Conservation (phyloP, 2,113 vertebrate species). For the Dinomys branickii region DNA sequence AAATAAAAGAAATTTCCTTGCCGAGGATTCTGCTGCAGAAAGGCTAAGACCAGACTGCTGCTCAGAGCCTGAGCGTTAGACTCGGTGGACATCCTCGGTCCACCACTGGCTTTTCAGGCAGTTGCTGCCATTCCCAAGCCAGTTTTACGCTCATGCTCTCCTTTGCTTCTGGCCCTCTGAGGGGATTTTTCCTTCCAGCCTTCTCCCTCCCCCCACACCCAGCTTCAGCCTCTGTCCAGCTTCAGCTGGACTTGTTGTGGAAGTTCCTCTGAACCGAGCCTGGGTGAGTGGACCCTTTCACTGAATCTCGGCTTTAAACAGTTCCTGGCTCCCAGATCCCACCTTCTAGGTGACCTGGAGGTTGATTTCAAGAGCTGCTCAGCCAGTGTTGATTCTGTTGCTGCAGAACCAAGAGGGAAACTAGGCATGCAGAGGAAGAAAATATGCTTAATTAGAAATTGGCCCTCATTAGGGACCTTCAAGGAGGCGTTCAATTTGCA, state of each 20-base stretch:
- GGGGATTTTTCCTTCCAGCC: neutral
- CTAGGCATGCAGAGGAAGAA: neutral
- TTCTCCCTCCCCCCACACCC: too few species aligned
- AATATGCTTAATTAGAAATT: constrained; percentile 13
- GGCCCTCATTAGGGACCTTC: neutral
- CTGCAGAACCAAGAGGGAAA: neutral
- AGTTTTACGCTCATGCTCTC: too few species aligned
- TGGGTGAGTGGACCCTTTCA: neutral
- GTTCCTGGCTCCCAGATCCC: neutral
- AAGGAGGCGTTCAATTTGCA: constrained; percentile 5
- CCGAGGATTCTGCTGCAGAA: neutral
- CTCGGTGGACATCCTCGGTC: neutral
- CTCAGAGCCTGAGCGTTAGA: neutral
- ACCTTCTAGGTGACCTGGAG: neutral
- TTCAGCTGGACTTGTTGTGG: neutral
- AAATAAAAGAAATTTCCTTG: neutral
- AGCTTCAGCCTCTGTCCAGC: neutral
- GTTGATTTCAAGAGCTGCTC: neutral
- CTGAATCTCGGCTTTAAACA: neutral
- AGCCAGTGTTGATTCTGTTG: neutral
- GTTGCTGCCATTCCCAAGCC: neutral
- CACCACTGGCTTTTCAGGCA: neutral
- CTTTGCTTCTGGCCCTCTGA: neutral
- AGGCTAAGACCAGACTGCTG: neutral
- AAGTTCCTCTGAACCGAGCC: neutral